These are phyloP conservation scores for Lepus townsendii DNA, from an alignment of 2,797 vertebrate species.

Conservation along the genomic window DNA sequence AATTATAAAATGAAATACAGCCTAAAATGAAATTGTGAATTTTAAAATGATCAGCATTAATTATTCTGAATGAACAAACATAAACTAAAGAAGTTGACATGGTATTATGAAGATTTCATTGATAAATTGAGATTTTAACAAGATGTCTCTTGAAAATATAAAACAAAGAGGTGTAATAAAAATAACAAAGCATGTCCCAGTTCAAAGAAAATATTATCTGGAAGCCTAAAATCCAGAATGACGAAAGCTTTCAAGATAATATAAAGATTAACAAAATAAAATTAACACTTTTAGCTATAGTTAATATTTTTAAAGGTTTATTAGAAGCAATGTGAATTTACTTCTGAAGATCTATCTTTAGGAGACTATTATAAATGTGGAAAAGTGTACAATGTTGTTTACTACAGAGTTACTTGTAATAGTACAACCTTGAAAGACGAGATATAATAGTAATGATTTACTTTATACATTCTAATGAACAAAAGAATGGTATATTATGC, in stretches of 20 bases:
- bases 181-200: neutral
- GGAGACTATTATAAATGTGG: neutral
- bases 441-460: neutral
- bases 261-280: slow-evolving; percentile 5
- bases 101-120: neutral
- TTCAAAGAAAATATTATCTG: neutral
- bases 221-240: neutral
- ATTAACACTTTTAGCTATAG: neutral
- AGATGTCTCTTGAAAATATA: neutral
- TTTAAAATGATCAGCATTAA: neutral
- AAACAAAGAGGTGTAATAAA: neutral
- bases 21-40: neutral
- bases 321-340: neutral
- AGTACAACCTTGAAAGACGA: neutral
- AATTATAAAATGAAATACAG: neutral
- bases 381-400: neutral
- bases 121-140: slow-evolving; percentile 46
- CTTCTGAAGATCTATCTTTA: neutral
- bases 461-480: neutral
- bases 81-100: neutral
- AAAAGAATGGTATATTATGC: neutral
- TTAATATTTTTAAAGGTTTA: slow-evolving; percentile 1
- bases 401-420: neutral
- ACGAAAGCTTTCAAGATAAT: neutral
- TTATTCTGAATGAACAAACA: neutral